Evolutionary conservation across 2,888 invertebrate genomes (phyloP).

Genomic region (Sarcophaga subvicina): DNA sequence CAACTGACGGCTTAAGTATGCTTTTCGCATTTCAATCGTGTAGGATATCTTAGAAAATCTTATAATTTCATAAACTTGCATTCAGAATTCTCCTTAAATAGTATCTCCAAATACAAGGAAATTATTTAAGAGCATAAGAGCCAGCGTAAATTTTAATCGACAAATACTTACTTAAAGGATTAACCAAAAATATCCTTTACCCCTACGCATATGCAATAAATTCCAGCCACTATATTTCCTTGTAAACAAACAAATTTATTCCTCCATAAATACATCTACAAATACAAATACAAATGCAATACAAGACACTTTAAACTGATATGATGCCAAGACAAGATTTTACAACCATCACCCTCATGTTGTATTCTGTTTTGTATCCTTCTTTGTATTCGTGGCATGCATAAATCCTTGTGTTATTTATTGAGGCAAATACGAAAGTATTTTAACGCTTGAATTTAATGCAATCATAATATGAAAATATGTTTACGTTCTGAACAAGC

Average conservation of each 20-base stretch:
- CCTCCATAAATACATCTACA: background rate
- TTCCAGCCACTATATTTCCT: slow-evolving; percentile 54
- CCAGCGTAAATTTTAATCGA: slow-evolving; percentile 31
- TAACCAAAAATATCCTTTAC: slow-evolving; percentile 37
- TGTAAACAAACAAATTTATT: slow-evolving; percentile 19
- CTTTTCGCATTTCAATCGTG: no score
- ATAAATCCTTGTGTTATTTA: slow-evolving; percentile 40
- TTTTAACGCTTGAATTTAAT: slow-evolving; percentile 63
- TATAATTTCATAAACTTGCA: no score
- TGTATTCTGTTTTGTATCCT: no score
- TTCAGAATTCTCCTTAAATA: background rate
- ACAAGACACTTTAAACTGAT: background rate
- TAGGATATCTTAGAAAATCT: no score
- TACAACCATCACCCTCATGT: background rate
- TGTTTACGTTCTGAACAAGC: background rate
- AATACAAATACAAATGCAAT: slow-evolving; percentile 31
- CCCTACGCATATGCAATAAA: slow-evolving; percentile 56
- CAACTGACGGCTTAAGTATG: no score
- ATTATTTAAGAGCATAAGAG: background rate
- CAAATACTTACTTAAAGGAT: slow-evolving; percentile 61
- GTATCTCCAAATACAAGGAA: background rate
- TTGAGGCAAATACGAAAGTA: slow-evolving; percentile 52
- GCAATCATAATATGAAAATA: slow-evolving; percentile 52
- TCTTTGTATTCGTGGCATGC: background rate
- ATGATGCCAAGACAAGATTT: background rate